Evolutionary conservation across 1,140 invertebrate species (phyloP).

Genomic region (Zophobas atratus): DNA sequence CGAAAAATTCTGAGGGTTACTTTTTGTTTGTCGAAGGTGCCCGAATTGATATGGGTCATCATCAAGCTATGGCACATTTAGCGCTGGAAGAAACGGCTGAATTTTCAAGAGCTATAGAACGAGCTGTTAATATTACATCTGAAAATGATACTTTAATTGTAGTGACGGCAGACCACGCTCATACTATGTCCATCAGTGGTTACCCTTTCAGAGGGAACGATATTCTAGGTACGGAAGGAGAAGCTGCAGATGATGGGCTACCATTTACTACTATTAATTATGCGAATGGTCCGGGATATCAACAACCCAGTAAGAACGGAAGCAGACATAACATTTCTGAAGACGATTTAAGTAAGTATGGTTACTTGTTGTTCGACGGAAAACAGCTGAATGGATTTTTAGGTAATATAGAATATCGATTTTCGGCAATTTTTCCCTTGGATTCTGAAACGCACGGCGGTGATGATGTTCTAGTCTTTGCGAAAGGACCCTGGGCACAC

Average conservation of each 20-base stretch:
- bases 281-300: constrained; percentile 81
- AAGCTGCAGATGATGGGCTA: constrained; percentile 67
- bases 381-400: constrained; percentile 10
- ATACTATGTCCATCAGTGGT: constrained; percentile 74
- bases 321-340: constrained; percentile 65
- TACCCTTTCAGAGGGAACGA: constrained; percentile 78
- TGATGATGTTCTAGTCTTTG: constrained; percentile 76
- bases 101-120: constrained; percentile 77
- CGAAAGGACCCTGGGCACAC: constrained; percentile 76
- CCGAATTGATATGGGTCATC: constrained; percentile 83
- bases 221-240: constrained; percentile 70
- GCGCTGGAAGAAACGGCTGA: constrained; percentile 81
- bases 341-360: constrained; percentile 64
- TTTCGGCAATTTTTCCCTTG: constrained; percentile 70
- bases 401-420: constrained; percentile 66
- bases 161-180: constrained; percentile 76
- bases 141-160: constrained; percentile 73
- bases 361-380: constrained; percentile 23
- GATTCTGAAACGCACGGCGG: constrained; percentile 72
- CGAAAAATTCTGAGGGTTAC: constrained; percentile 79
- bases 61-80: constrained; percentile 75
- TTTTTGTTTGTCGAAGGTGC: constrained; percentile 82
- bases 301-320: constrained; percentile 50
- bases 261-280: constrained; percentile 83
- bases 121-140: constrained; percentile 73